Evolutionary conservation across 2,113 vertebrate genomes (phyloP).

Genomic region (zebrafish (Danio rerio)): GRCz12tu NC_133193.1:19605501-19606000

Average conservation of each 20-base stretch:
- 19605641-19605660: not conserved
- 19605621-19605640: not conserved
- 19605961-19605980: no score
- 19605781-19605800: not conserved
- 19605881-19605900: not conserved
- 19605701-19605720: conserved; percentile 28
- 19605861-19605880: not conserved
- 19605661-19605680: conserved; percentile 13
- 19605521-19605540: conserved; percentile 5
- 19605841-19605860: not conserved
- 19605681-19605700: conserved; percentile 29
- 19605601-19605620: conserved; percentile 25
- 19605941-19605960: no score
- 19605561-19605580: conserved; percentile 16
- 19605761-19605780: conserved; percentile 33
- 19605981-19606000: no score
- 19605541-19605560: conserved; percentile 35
- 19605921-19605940: no score
- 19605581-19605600: conserved; percentile 22
- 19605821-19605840: conserved; percentile 3
- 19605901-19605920: no score
- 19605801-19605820: not conserved
- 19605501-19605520: conserved; percentile 33
- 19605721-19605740: conserved; percentile 34
- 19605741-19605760: conserved; percentile 24